Conservation (phyloP, 2,888 invertebrate species). For the Cosmia pyralina region DNA sequence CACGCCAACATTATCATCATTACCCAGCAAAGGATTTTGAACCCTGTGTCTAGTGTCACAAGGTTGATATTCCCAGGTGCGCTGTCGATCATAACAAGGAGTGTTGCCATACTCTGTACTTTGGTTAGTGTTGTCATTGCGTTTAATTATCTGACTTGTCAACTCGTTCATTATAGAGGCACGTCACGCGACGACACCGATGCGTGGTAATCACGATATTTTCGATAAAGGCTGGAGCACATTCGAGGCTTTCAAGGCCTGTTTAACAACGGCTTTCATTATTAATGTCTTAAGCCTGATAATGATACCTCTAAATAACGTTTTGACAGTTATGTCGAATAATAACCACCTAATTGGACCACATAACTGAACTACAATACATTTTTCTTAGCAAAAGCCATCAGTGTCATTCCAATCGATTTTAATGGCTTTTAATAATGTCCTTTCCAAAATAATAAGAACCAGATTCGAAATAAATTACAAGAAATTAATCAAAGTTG, state of each 20-base stretch:
- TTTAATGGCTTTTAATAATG: slow-evolving; percentile 35
- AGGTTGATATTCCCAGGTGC: slow-evolving; percentile 13
- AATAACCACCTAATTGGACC: slow-evolving; percentile 31
- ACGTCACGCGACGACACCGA: slow-evolving; percentile 60
- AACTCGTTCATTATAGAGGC: slow-evolving; percentile 61
- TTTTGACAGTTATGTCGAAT: slow-evolving; percentile 41
- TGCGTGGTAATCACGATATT: slow-evolving; percentile 60
- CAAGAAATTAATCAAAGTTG: slow-evolving; percentile 31
- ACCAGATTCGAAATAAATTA: slow-evolving; percentile 40
- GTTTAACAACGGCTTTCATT: slow-evolving; percentile 25
- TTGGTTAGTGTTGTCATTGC: slow-evolving; percentile 57
- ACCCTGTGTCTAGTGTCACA: rapidly evolving
- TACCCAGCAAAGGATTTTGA: slow-evolving; percentile 2
- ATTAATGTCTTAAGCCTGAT: slow-evolving; percentile 46
- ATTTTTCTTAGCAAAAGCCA: slow-evolving; percentile 43
- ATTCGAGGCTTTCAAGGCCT: slow-evolving; percentile 9
- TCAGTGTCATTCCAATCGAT: slow-evolving; percentile 26
- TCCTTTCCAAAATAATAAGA: slow-evolving; percentile 32
- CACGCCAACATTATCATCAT: slow-evolving; percentile 56
- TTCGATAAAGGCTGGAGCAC: slow-evolving; percentile 36
- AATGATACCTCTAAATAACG: slow-evolving; percentile 36
- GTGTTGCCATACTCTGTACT: slow-evolving; percentile 54
- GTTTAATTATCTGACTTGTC: slow-evolving; percentile 66
- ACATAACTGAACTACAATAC: slow-evolving; percentile 22
- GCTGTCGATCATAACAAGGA: slow-evolving; percentile 37